phyloP scores from a whole-genome alignment of 2,797 vertebrate species.

The Poecilia velifera region DNA sequence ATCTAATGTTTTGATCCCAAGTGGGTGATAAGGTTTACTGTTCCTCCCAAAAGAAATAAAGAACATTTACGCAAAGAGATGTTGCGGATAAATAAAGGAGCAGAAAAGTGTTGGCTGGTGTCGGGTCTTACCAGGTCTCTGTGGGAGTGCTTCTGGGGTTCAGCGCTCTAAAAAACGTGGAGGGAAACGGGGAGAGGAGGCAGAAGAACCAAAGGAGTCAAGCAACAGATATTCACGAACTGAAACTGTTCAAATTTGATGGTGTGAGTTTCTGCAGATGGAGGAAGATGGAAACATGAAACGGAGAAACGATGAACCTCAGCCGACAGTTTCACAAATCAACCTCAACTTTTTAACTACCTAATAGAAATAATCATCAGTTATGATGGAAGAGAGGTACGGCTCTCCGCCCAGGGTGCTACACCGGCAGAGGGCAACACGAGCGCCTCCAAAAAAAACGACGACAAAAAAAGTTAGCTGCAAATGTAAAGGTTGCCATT shows the following conservation, averaged over 20 bases:
- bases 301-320: conserved; percentile 6
- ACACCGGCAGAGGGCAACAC: neutral
- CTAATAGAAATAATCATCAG: neutral
- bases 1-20: conserved; percentile 19
- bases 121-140: conserved; percentile 78
- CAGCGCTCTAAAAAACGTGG: conserved; percentile 67
- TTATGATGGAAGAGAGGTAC: neutral
- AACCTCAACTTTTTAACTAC: neutral
- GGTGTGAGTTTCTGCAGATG: neutral
- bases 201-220: conserved; percentile 53
- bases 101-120: conserved; percentile 17
- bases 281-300: neutral
- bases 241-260: conserved; percentile 17
- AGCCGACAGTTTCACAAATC: conserved; percentile 4
- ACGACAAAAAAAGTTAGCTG: neutral
- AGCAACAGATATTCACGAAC: conserved; percentile 24
- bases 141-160: conserved; percentile 70
- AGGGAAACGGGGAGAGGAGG: conserved; percentile 10
- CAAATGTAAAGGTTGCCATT: neutral
- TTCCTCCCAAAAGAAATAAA: conserved; percentile 8
- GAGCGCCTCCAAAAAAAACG: neutral
- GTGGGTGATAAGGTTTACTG: conserved; percentile 7
- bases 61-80: conserved; percentile 6
- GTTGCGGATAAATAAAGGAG: conserved; percentile 11
- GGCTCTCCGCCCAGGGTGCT: neutral